These are phyloP conservation scores for Turritopsis dohrnii DNA, from an alignment of 30 jellyfish, hydroid and myxozoan species.

Conservation along the genomic window DNA sequence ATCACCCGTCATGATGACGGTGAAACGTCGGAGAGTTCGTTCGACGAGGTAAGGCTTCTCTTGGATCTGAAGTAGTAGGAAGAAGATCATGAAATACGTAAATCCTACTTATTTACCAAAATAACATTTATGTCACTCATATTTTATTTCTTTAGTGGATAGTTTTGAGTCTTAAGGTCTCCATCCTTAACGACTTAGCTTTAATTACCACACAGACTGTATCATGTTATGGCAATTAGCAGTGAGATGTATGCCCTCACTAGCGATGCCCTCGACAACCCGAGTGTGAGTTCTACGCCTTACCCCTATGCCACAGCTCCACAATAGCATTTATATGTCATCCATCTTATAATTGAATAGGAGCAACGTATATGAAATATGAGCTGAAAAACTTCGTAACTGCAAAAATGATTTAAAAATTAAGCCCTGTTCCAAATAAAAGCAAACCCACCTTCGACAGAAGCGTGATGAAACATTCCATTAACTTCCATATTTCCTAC, in stretches of 20 bases:
- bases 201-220: too few species aligned
- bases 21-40: slow-evolving; percentile 29
- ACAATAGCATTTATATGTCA: too few species aligned
- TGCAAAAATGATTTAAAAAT: too few species aligned
- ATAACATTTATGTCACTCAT: neutral
- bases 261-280: too few species aligned
- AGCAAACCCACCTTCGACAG: slow-evolving; percentile 13
- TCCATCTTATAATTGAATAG: too few species aligned
- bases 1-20: slow-evolving; percentile 25
- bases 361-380: neutral
- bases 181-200: too few species aligned
- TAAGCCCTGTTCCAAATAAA: neutral
- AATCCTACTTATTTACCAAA: neutral
- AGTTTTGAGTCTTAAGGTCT: too few species aligned
- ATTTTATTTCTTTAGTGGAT: neutral
- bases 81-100: neutral
- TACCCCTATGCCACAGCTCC: too few species aligned
- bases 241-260: too few species aligned
- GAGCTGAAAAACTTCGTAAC: neutral
- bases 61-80: neutral
- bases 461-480: slow-evolving; percentile 24
- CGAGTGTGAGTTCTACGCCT: too few species aligned
- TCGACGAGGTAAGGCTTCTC: neutral
- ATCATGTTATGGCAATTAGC: too few species aligned
- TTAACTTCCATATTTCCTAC: slow-evolving; percentile 24